Percentiles rank a stretch among this genome's conserved stretches.
Evolutionary conservation across 2,888 invertebrate species (phyloP).

Genomic region (Melolontha melolontha): DNA sequence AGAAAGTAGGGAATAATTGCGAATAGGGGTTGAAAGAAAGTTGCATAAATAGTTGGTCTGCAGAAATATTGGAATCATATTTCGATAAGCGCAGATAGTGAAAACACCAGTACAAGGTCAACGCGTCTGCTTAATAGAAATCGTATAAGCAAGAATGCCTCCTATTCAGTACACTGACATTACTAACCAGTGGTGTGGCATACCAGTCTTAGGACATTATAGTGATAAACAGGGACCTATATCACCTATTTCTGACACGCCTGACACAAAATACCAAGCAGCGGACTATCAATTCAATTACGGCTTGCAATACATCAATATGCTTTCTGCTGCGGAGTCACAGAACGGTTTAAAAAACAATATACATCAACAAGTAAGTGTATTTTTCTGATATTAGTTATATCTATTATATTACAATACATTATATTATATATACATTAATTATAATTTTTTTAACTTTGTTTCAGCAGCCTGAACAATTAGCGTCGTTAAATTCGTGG

Average conservation of each 20-base stretch:
- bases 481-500: too few relatives aligned
- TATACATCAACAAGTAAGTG: conserved; percentile 3
- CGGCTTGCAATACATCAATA: not conserved
- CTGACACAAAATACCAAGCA: conserved; percentile 5
- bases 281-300: too few relatives aligned
- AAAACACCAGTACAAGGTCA: not conserved
- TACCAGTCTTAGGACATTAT: conserved; percentile 9
- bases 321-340: not conserved
- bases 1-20: conserved; percentile 43
- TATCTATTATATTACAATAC: too few relatives aligned
- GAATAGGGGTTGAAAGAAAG: conserved; percentile 17
- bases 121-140: not conserved
- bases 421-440: too few relatives aligned
- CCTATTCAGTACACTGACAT: not conserved
- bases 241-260: conserved; percentile 26
- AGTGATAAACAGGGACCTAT: not conserved
- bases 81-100: conserved; percentile 1
- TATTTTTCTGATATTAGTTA: too few relatives aligned
- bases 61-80: conserved; percentile 10
- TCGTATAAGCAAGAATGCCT: not conserved
- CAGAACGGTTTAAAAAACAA: not conserved
- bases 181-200: conserved; percentile 1
- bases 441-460: too few relatives aligned
- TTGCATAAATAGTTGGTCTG: too few relatives aligned
- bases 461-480: too few relatives aligned